phyloP scores from a whole-genome alignment of 1,140 invertebrate species.

The Octopus sinensis region DNA sequence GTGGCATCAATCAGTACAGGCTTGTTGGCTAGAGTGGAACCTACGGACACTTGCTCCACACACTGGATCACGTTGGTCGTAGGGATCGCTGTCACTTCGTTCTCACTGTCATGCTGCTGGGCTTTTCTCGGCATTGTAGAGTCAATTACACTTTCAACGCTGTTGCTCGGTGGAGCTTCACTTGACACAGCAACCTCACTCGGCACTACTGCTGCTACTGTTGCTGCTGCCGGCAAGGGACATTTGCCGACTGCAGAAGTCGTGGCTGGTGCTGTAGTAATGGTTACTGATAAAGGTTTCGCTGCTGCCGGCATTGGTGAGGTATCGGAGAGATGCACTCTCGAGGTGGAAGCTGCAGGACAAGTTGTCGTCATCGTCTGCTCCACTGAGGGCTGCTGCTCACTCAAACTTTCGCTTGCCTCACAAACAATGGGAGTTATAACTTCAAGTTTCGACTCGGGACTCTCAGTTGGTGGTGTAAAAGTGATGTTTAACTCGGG shows the following conservation, averaged over 20 bases:
- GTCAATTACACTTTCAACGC: no score
- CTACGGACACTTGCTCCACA: background rate
- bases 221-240: conserved; percentile 29
- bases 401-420: conserved; percentile 23
- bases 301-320: conserved; percentile 23
- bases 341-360: conserved; percentile 21
- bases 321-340: conserved; percentile 26
- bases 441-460: background rate
- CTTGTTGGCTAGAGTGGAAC: background rate
- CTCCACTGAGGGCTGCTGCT: conserved; percentile 21
- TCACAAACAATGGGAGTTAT: background rate
- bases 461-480: background rate
- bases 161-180: background rate
- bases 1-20: background rate
- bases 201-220: conserved; percentile 30
- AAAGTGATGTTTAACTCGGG: background rate
- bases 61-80: background rate
- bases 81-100: background rate
- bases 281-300: conserved; percentile 23
- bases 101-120: background rate
- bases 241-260: conserved; percentile 35
- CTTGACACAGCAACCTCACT: conserved; percentile 18
- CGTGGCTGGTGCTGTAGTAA: conserved; percentile 29
- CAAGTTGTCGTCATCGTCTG: conserved; percentile 22
- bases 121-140: no score